Conservation (phyloP, 2,888 invertebrate species). For the Petrophora chlorosata region DNA sequence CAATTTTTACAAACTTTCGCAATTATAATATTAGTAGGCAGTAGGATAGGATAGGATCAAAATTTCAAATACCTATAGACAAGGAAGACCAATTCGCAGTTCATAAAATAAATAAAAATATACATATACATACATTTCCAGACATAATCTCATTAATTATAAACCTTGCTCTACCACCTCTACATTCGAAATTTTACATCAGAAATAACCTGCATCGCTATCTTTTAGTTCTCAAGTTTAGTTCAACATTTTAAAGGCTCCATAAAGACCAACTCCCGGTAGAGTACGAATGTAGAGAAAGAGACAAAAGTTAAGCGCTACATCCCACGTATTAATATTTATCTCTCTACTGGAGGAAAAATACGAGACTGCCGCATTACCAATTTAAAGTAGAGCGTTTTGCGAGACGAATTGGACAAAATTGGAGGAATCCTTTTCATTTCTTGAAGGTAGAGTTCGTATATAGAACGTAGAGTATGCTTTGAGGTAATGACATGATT, state of each 20-base stretch:
- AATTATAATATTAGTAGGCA: too few relatives aligned
- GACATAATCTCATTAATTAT: neutral
- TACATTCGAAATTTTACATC: neutral
- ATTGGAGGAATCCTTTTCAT: conserved; percentile 15
- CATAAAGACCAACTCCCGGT: conserved; percentile 9
- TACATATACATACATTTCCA: neutral
- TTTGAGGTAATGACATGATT: neutral
- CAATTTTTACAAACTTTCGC: too few relatives aligned
- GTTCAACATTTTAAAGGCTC: conserved; percentile 6
- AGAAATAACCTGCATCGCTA: neutral
- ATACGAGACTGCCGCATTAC: conserved; percentile 36
- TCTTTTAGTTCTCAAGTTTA: too few relatives aligned
- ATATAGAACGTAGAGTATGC: neutral
- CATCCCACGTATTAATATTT: conserved; percentile 40
- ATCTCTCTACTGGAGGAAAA: conserved; percentile 34
- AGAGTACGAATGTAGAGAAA: conserved; percentile 7
- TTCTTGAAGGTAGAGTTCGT: neutral
- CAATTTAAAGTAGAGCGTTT: conserved; percentile 41
- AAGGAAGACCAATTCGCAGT: too few relatives aligned
- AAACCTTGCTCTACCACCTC: neutral
- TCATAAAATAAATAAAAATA: too few relatives aligned
- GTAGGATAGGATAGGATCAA: too few relatives aligned
- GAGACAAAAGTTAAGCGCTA: conserved; percentile 12
- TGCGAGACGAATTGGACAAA: conserved; percentile 29
- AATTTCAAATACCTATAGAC: too few relatives aligned